These are phyloP conservation scores for Colaptes auratus DNA, from an alignment of 2,113 vertebrate species.

Conservation along the genomic window DNA sequence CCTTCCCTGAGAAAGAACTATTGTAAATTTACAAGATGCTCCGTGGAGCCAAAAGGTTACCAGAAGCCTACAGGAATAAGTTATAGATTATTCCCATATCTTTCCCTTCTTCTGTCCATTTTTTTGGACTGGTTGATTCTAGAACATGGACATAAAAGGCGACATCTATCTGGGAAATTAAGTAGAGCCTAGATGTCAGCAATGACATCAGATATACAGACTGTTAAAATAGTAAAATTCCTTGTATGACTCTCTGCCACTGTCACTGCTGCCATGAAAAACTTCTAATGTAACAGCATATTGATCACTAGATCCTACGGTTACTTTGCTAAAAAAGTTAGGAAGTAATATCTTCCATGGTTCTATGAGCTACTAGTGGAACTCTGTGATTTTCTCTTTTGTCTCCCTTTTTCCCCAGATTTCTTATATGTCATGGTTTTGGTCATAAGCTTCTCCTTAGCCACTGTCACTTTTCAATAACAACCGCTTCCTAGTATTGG, in stretches of 20 bases:
- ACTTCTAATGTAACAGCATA: not conserved
- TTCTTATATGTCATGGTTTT: not conserved
- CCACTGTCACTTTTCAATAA: not conserved
- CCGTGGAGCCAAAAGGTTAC: fast-evolving
- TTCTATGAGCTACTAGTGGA: not conserved
- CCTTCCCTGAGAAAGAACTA: not conserved
- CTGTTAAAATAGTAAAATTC: not conserved
- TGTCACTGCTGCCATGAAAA: not conserved
- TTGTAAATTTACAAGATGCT: not conserved
- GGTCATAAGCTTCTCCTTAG: not conserved
- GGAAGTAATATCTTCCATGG: not conserved
- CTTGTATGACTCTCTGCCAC: not conserved
- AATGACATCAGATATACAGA: not conserved
- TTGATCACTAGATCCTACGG: not conserved
- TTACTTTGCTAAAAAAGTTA: not conserved
- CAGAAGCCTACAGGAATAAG: not conserved
- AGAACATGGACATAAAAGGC: not conserved
- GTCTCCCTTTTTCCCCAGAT: not conserved
- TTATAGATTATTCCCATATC: not conserved
- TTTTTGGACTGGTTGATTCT: not conserved
- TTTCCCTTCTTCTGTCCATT: not conserved
- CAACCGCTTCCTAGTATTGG: not conserved
- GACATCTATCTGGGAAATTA: not conserved
- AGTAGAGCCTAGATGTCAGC: not conserved
- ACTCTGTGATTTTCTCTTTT: not conserved